Conservation (phyloP, 2,113 vertebrate genomes). For the Monarcha castaneiventris region DNA sequence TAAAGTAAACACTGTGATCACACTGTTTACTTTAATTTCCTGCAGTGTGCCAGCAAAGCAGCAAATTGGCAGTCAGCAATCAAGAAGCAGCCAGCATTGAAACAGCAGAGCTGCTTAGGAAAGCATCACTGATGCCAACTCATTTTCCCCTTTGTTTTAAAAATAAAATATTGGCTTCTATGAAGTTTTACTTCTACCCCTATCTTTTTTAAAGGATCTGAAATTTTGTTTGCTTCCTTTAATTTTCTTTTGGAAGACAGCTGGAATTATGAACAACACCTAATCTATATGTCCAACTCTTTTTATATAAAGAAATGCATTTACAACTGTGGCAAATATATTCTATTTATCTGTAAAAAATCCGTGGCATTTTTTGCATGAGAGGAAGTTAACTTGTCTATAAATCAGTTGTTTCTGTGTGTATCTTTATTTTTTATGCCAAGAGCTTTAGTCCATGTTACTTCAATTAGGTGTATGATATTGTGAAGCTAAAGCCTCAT, state of each 20-base stretch:
- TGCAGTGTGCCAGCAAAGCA: slow-evolving; percentile 64
- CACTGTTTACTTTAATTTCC: slow-evolving; percentile 69
- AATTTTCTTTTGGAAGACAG: slow-evolving; percentile 13
- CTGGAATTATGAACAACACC: not conserved
- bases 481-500: not conserved
- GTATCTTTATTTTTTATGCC: not conserved
- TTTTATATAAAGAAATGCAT: not conserved
- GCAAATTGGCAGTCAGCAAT: slow-evolving; percentile 68
- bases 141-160: slow-evolving; percentile 44
- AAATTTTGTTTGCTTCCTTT: not conserved
- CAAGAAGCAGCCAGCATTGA: slow-evolving; percentile 53
- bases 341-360: not conserved
- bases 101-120: slow-evolving; percentile 59
- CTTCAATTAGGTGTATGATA: not conserved
- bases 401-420: slow-evolving; percentile 15
- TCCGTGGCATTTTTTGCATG: not conserved
- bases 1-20: slow-evolving; percentile 69
- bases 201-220: slow-evolving; percentile 11
- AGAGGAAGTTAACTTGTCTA: not conserved
- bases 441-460: not conserved
- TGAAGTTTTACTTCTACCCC: slow-evolving; percentile 9
- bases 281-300: not conserved
- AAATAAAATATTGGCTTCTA: slow-evolving; percentile 47
- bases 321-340: not conserved
- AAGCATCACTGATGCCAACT: slow-evolving; percentile 43